These are phyloP conservation scores for Diplogasteroides magnus DNA, from an alignment of 1,140 invertebrate genomes.

Conservation along the genomic window DNA sequence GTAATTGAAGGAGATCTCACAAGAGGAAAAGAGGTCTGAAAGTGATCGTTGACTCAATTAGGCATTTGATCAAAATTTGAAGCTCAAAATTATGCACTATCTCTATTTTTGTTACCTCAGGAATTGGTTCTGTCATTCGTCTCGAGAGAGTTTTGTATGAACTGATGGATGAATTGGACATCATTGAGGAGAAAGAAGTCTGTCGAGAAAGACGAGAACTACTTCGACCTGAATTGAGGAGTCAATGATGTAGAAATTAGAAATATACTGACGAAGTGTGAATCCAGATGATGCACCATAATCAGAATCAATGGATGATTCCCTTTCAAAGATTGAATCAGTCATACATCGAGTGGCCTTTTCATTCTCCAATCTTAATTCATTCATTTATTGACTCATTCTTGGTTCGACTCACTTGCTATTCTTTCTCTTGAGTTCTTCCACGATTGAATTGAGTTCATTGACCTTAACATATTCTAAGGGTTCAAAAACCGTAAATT, in stretches of 20 bases:
- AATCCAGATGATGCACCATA: slow-evolving; percentile 11
- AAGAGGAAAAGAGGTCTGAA: not conserved
- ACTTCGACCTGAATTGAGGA: not conserved
- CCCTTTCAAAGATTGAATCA: slow-evolving; percentile 32
- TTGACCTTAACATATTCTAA: slow-evolving; percentile 9
- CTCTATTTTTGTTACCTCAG: not conserved
- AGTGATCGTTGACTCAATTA: not conserved
- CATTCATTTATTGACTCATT: not conserved
- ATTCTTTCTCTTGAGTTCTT: slow-evolving; percentile 40
- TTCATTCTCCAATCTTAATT: slow-evolving; percentile 40
- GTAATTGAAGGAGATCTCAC: not conserved
- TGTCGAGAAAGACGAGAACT: not conserved
- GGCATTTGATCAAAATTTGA: no score
- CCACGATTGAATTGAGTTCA: slow-evolving; percentile 22
- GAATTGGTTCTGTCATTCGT: not conserved
- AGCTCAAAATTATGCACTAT: no score
- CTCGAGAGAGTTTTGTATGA: not conserved
- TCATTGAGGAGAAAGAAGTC: not conserved
- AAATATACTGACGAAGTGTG: not conserved
- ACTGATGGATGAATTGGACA: not conserved
- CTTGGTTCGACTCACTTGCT: slow-evolving; percentile 22
- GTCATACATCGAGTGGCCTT: slow-evolving; percentile 34
- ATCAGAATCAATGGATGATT: slow-evolving; percentile 29
- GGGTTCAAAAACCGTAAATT: no score
- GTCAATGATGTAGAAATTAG: not conserved